A percentile compares a stretch with the other conserved stretches of the same genome.
Evolutionary conservation across 2,888 invertebrate species (phyloP).

Genomic region (Polylopha cassiicola): DNA sequence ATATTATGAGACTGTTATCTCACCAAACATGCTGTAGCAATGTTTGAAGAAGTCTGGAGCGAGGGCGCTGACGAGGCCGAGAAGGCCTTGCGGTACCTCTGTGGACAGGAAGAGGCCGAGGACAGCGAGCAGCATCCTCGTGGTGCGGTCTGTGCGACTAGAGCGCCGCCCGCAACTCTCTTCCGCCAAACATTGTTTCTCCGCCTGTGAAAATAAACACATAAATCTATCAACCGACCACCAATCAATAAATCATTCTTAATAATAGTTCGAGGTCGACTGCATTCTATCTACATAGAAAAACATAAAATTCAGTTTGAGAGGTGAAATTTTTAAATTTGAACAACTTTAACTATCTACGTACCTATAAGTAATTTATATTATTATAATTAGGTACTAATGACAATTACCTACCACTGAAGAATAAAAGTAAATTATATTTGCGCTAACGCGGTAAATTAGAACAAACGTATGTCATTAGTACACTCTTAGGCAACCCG

Average conservation of each 20-base stretch:
- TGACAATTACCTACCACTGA: too few species aligned
- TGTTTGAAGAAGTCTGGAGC: constrained; percentile 86
- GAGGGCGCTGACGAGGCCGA: constrained; percentile 87
- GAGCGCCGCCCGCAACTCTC: constrained; percentile 56
- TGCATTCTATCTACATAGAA: too few species aligned
- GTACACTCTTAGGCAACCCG: too few species aligned
- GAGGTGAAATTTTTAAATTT: too few species aligned
- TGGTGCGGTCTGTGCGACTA: constrained; percentile 86
- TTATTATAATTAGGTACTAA: too few species aligned
- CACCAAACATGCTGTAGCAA: constrained; percentile 89
- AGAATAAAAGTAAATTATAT: too few species aligned
- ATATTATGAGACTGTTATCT: constrained; percentile 35
- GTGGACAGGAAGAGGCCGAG: constrained; percentile 91
- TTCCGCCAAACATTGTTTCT: constrained; percentile 66
- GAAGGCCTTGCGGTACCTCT: constrained; percentile 92
- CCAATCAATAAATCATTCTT: not conserved
- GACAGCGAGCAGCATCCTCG: constrained; percentile 92
- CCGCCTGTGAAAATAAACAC: constrained; percentile 40
- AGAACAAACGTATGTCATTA: too few species aligned
- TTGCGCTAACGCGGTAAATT: too few species aligned
- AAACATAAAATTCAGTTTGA: too few species aligned
- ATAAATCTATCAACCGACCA: not conserved
- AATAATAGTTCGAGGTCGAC: too few species aligned
- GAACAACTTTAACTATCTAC: too few species aligned
- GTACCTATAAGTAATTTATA: too few species aligned